Conservation (phyloP, 1,140 invertebrate genomes). For the Ostrea edulis region DNA sequence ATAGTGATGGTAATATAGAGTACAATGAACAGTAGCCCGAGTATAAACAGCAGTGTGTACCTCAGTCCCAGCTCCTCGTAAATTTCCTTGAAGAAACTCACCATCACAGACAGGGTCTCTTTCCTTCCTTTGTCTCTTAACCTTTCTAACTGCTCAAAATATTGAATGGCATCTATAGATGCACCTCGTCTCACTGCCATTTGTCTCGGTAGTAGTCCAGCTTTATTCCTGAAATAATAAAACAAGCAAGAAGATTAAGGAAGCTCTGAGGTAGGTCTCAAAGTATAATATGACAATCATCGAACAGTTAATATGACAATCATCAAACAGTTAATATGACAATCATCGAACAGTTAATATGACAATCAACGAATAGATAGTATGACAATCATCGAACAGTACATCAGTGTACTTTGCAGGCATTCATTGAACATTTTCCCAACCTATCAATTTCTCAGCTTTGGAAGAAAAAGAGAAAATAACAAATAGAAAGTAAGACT, state of each 20-base stretch:
- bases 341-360: too few relatives aligned
- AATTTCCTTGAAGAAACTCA: neutral
- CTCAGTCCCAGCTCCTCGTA: neutral
- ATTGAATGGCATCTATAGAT: neutral
- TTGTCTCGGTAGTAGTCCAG: neutral
- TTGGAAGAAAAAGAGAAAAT: too few relatives aligned
- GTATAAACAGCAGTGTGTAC: neutral
- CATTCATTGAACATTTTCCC: too few relatives aligned
- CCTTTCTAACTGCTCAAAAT: neutral
- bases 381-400: too few relatives aligned
- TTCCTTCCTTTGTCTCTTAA: neutral
- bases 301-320: too few relatives aligned
- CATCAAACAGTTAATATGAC: too few relatives aligned
- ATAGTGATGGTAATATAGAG: neutral
- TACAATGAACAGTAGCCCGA: neutral
- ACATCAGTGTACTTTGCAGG: too few relatives aligned
- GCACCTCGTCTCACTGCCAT: conserved; percentile 7
- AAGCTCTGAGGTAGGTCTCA: too few relatives aligned
- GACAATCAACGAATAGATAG: too few relatives aligned
- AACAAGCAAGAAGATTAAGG: neutral
- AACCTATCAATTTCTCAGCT: too few relatives aligned
- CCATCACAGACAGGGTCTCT: conserved; percentile 6
- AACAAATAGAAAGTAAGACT: too few relatives aligned
- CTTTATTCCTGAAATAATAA: neutral
- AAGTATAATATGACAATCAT: too few relatives aligned